Percentiles rank a stretch among this genome's conserved stretches.
These are phyloP conservation scores for Glaucopsyche alexis DNA, from an alignment of 2,888 invertebrate species.

Conservation along the genomic window DNA sequence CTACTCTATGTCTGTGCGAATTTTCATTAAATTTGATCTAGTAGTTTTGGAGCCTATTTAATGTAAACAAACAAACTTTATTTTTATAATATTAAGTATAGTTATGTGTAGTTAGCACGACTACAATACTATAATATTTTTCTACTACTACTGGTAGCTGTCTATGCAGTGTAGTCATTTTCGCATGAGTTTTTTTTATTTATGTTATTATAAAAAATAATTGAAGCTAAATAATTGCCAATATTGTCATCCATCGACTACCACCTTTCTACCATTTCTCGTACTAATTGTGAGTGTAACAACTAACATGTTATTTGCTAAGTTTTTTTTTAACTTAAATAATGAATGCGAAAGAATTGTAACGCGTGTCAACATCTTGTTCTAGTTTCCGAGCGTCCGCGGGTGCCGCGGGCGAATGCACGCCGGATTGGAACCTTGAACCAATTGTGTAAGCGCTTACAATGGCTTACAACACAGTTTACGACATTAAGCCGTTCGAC, in stretches of 20 bases:
- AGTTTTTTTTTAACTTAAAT: background rate
- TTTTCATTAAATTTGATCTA: too few species aligned
- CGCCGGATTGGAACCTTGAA: constrained; percentile 73
- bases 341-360: constrained; percentile 20
- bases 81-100: too few species aligned
- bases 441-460: constrained; percentile 76
- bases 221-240: background rate
- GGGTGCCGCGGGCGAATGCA: constrained; percentile 75
- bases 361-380: constrained; percentile 32
- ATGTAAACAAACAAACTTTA: too few species aligned
- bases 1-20: too few species aligned
- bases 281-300: too few species aligned
- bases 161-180: too few species aligned
- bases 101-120: background rate
- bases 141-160: too few species aligned
- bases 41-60: too few species aligned
- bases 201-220: background rate
- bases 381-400: constrained; percentile 74
- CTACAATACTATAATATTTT: too few species aligned
- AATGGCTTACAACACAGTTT: constrained; percentile 76
- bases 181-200: background rate
- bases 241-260: background rate
- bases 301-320: background rate
- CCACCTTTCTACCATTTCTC: too few species aligned
- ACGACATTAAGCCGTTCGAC: constrained; percentile 56